These are phyloP conservation scores for Troides helena DNA, from an alignment of 2,888 invertebrate species.

Conservation along the genomic window DNA sequence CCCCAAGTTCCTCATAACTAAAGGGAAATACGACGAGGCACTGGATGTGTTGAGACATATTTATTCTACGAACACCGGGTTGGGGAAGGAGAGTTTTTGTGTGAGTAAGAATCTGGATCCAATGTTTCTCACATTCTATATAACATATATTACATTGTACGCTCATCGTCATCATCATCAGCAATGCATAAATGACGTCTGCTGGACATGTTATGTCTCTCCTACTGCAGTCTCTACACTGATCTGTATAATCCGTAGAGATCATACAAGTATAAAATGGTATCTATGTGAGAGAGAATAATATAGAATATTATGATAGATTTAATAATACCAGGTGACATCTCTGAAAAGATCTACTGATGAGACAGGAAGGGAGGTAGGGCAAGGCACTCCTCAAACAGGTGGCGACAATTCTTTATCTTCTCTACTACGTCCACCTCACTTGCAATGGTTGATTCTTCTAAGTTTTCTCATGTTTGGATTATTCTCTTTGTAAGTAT, in stretches of 20 bases:
- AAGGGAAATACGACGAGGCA: constrained; percentile 80
- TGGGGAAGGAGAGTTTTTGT: constrained; percentile 48
- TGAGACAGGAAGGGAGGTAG: constrained; percentile 33
- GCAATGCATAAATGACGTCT: too few relatives aligned
- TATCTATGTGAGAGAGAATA: too few relatives aligned
- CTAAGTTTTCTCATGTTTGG: constrained; percentile 69
- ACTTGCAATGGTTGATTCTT: constrained; percentile 63
- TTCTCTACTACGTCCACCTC: constrained; percentile 58
- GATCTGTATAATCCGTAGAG: too few relatives aligned
- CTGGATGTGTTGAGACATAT: constrained; percentile 63
- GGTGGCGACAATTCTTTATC: constrained; percentile 38
- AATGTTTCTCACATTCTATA: too few relatives aligned
- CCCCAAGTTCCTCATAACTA: constrained; percentile 86
- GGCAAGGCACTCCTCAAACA: constrained; percentile 37
- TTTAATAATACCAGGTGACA: not conserved
- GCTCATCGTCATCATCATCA: too few relatives aligned
- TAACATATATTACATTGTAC: too few relatives aligned
- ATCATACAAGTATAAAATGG: too few relatives aligned
- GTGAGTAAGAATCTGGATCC: constrained; percentile 44
- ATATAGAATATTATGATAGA: too few relatives aligned
- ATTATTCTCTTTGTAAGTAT: constrained; percentile 62
- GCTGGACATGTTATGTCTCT: too few relatives aligned
- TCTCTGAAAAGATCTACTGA: constrained; percentile 46
- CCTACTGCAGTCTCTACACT: too few relatives aligned
- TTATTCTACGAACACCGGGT: constrained; percentile 55